Conservation (phyloP, 2,888 invertebrate genomes). For the Mesorhabditis spiculigera region DNA sequence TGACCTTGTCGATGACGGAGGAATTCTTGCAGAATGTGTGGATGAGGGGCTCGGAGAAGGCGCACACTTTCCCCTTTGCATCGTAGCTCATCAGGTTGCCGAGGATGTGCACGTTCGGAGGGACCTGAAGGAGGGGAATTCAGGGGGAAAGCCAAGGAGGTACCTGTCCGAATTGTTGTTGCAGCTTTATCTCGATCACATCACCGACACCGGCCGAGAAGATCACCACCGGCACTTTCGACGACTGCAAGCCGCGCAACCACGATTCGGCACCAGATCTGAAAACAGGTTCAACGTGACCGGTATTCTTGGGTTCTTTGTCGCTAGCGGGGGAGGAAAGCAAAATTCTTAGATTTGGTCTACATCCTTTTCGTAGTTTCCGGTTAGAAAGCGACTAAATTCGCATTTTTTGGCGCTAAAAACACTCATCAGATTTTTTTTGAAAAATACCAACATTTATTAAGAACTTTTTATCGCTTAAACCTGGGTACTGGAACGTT, state of each 20-base stretch:
- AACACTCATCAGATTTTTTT: no score
- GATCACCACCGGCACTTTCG: constrained; percentile 76
- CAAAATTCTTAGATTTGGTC: not conserved
- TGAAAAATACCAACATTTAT: no score
- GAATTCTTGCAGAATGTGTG: constrained; percentile 93
- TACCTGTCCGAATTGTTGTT: constrained; percentile 63
- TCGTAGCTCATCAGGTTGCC: constrained; percentile 57
- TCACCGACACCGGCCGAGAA: constrained; percentile 82
- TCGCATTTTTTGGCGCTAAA: no score
- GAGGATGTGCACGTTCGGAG: constrained; percentile 53
- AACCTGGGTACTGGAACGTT: no score
- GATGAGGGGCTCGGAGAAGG: constrained; percentile 76
- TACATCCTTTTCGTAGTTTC: not conserved
- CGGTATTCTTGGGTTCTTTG: no score
- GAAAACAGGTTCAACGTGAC: constrained; percentile 7
- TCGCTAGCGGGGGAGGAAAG: not conserved
- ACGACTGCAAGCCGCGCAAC: constrained; percentile 26
- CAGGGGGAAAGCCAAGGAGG: not conserved
- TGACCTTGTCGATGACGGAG: constrained; percentile 67
- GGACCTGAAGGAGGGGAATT: constrained; percentile 22
- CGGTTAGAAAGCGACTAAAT: no score
- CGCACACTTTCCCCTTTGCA: constrained; percentile 56
- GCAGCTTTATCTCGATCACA: constrained; percentile 76
- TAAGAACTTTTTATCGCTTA: no score
- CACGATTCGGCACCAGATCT: constrained; percentile 40